Conservation (phyloP, 1,140 invertebrate genomes). For the Drosophila arizonae region DNA sequence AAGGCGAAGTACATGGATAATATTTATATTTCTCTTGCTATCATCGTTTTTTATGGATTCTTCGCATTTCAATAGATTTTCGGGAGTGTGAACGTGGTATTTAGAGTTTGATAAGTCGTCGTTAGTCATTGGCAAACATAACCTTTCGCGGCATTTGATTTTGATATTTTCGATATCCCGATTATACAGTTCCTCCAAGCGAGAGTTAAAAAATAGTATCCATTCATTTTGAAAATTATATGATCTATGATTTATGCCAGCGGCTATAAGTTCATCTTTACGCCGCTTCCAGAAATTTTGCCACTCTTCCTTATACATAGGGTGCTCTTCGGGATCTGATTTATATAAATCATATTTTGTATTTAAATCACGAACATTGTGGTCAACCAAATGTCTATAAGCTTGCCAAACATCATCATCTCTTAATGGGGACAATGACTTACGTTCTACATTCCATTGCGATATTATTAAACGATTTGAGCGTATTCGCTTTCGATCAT, state of each 20-base stretch:
- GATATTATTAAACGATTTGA: constrained; percentile 9
- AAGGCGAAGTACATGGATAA: constrained; percentile 87
- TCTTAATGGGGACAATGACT: constrained; percentile 62
- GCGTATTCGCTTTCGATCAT: constrained; percentile 29
- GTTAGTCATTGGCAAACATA: constrained; percentile 70
- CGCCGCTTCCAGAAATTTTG: constrained; percentile 89
- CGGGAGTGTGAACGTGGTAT: constrained; percentile 58
- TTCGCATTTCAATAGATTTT: neutral
- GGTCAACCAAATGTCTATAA: constrained; percentile 73
- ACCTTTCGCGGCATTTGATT: constrained; percentile 76
- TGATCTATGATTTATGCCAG: constrained; percentile 88
- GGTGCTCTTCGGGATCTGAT: constrained; percentile 91
- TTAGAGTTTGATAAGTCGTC: constrained; percentile 48
- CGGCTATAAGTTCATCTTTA: constrained; percentile 67
- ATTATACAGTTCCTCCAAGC: constrained; percentile 89
- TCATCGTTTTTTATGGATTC: neutral
- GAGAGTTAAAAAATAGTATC: constrained; percentile 90
- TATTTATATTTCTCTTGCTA: constrained; percentile 32
- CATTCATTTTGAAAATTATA: constrained; percentile 94
- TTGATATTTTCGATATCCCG: constrained; percentile 82
- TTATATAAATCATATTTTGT: constrained; percentile 51
- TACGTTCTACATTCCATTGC: constrained; percentile 57
- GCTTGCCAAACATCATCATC: constrained; percentile 73
- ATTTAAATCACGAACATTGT: constrained; percentile 64
- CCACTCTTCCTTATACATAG: constrained; percentile 92